Conservation (phyloP, 2,113 vertebrate species). For the Esox niger region DNA sequence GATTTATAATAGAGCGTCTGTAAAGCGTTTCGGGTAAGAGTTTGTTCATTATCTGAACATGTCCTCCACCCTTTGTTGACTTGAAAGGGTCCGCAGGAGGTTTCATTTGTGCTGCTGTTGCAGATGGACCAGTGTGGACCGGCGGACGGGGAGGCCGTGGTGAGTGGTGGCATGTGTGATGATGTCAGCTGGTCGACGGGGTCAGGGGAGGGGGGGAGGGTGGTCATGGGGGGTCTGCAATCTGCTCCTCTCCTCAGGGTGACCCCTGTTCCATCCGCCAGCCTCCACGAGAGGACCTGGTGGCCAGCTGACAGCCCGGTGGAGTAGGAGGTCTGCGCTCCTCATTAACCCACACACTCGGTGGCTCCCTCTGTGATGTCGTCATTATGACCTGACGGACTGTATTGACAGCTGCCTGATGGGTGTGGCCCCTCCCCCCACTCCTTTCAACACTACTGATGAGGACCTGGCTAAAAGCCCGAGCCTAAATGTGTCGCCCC, state of each 20-base stretch:
- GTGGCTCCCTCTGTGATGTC: conserved; percentile 23
- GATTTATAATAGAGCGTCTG: too few species aligned
- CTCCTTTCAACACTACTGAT: conserved; percentile 42
- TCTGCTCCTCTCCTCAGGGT: conserved; percentile 20
- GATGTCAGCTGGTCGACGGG: conserved; percentile 2
- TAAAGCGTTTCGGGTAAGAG: too few species aligned
- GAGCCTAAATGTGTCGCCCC: conserved; percentile 28
- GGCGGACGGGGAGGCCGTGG: neutral
- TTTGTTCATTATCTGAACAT: too few species aligned
- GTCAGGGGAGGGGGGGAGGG: conserved; percentile 10
- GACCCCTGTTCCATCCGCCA: conserved; percentile 2
- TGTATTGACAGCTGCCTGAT: conserved; percentile 43
- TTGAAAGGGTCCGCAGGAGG: too few species aligned
- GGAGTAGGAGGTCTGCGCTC: too few species aligned
- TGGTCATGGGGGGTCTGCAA: conserved; percentile 16
- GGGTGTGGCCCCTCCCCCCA: neutral
- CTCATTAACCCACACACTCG: too few species aligned
- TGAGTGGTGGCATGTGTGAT: conserved; percentile 25
- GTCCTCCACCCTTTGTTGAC: too few species aligned
- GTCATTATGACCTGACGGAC: conserved; percentile 20
- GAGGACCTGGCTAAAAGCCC: conserved; percentile 33
- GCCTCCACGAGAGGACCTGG: conserved; percentile 1
- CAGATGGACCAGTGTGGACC: neutral
- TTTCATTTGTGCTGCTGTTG: too few species aligned
- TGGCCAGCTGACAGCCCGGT: neutral